phyloP scores from a whole-genome alignment of 1,140 invertebrate species.

The Heliothis subflexa region DNA sequence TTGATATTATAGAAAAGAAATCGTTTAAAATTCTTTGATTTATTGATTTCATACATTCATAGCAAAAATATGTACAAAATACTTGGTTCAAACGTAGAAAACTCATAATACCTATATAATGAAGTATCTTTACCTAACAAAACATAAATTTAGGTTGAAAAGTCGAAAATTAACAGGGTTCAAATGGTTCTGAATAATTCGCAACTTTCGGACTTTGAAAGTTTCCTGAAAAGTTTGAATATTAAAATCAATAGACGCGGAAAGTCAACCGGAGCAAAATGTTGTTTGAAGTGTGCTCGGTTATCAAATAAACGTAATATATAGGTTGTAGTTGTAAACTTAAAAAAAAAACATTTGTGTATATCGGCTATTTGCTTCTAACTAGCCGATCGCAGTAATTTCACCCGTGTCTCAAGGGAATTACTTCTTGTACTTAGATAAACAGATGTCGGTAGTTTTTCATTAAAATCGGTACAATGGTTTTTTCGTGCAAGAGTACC shows the following conservation, averaged over 20 bases:
- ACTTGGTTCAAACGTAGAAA: neutral
- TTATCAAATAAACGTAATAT: neutral
- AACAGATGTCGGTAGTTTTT: too few relatives aligned
- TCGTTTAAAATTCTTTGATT: too few relatives aligned
- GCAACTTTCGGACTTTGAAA: conserved; percentile 22
- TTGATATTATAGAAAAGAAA: too few relatives aligned
- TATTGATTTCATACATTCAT: too few relatives aligned
- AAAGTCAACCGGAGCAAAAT: conserved; percentile 23
- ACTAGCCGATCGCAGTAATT: too few relatives aligned
- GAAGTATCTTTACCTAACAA: conserved; percentile 3
- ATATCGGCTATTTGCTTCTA: too few relatives aligned
- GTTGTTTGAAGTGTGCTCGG: neutral
- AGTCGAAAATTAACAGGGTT: conserved; percentile 7
- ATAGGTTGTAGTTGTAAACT: too few relatives aligned
- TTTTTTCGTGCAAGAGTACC: too few relatives aligned
- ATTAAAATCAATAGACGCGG: conserved; percentile 37
- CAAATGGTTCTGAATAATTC: conserved; percentile 39
- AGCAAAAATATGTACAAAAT: neutral
- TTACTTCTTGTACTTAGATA: too few relatives aligned
- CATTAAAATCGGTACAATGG: too few relatives aligned
- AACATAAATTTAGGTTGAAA: conserved; percentile 17
- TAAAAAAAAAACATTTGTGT: too few relatives aligned
- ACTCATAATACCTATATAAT: neutral
- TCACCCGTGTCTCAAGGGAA: too few relatives aligned
- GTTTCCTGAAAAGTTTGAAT: conserved; percentile 29